Base-by-base conservation (phyloP, 2,888 invertebrate species). In the Lordiphosa fenestrarum region DNA sequence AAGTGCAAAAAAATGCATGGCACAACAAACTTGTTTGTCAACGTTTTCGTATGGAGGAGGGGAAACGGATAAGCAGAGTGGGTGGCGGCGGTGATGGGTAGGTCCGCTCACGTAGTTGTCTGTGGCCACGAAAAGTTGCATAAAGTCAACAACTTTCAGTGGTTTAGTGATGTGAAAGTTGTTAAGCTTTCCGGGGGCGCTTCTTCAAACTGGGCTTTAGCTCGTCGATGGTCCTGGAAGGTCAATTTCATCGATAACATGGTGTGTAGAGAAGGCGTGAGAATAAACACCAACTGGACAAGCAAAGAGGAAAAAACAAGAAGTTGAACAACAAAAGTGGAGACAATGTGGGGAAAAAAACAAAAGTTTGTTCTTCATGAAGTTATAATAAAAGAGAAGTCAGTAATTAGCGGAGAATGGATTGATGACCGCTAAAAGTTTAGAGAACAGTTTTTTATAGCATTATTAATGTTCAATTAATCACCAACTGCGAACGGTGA, bases 41-140 rank as follows among this genome's bases (percentile, higher is more conserved):
- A 58, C 65, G 57, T 64, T 64, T 64, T 74, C 53, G 49, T 38
- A 48, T 4, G 56, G 47, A 38, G 37, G 15, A 23, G 36, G 37
- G n/a, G 10, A 44, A n/a, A 13, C 13, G 44, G 55, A 23, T 53
- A 48, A 38, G 25, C 19, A 35, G 3, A 9, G 15, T 48, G 48
- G 12, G 35, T 6, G 54, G 30, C 2, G 15, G 2, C 2, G 15
- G 2, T 42, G 33, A 44, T 36, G 53, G 38, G 47, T 39, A 39
- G 58, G 40, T 40, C 50, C 47, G 54, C 73, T 71, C 82, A 78
- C 77, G 77, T 78, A 78, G 69, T 73, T 77, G 77, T 78, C 77
- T 78, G 73, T 75, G 78, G 80, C 77, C 82, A 82, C 80, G 75
- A 82, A 78, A 77, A 82, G 82, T 82, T 82, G 77, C 82, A 82